Evolutionary conservation across 2,113 vertebrate genomes (phyloP).

Genomic region (Salvelinus fontinalis): DNA sequence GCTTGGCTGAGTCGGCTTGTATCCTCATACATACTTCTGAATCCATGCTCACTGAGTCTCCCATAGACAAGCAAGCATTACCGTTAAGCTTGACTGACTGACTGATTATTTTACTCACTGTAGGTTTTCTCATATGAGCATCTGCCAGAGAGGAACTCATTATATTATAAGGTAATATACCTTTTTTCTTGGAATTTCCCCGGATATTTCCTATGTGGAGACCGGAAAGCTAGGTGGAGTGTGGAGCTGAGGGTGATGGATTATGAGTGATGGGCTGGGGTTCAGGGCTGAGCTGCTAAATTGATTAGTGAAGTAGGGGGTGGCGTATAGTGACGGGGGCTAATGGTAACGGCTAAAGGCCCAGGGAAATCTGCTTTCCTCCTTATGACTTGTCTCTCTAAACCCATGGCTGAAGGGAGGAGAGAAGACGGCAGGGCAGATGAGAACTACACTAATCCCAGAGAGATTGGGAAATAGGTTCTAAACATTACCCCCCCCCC

Average conservation of each 20-base stretch:
- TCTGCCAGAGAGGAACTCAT: no score
- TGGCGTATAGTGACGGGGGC: conserved; percentile 53
- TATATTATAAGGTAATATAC: no score
- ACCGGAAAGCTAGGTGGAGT: background rate
- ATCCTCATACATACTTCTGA: no score
- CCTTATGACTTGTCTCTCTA: conserved; percentile 18
- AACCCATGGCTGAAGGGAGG: conserved; percentile 37
- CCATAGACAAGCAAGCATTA: no score
- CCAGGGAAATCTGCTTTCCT: conserved; percentile 36
- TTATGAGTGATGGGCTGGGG: conserved; percentile 17
- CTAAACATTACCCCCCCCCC: background rate
- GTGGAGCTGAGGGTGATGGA: conserved; percentile 6
- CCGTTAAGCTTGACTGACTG: no score
- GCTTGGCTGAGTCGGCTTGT: no score
- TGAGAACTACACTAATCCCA: conserved; percentile 61
- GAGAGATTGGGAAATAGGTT: conserved; percentile 38
- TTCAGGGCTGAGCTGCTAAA: conserved; percentile 42
- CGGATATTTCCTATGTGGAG: no score
- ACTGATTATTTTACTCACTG: no score
- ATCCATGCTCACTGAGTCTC: no score
- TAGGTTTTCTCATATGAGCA: no score
- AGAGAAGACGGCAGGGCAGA: conserved; percentile 45
- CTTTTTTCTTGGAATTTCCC: no score
- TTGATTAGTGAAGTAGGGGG: conserved; percentile 53
- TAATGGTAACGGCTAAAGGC: conserved; percentile 54